Conservation (phyloP, 2,797 vertebrate species). For the Enteromius anoplus region DNA sequence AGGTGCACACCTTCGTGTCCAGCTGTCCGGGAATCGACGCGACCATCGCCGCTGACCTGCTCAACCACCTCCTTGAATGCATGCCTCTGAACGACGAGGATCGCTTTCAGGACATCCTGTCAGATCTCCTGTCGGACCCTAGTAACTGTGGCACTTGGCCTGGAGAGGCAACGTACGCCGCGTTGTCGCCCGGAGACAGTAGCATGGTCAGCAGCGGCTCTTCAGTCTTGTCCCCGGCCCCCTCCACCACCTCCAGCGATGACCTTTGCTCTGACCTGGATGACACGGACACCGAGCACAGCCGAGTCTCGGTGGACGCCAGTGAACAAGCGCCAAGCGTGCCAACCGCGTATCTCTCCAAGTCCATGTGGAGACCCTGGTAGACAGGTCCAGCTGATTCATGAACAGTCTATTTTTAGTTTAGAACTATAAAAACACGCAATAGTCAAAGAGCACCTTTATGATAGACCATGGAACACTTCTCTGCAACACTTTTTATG, state of each 20-base stretch:
- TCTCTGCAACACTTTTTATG: neutral
- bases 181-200: slow-evolving; percentile 59
- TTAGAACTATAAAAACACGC: slow-evolving; percentile 32
- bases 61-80: slow-evolving; percentile 93
- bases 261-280: slow-evolving; percentile 78
- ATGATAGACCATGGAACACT: neutral
- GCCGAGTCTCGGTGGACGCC: slow-evolving; percentile 71
- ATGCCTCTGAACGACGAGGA: slow-evolving; percentile 88
- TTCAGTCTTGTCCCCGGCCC: slow-evolving; percentile 62
- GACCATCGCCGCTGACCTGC: slow-evolving; percentile 84
- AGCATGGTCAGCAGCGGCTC: slow-evolving; percentile 48
- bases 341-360: slow-evolving; percentile 67
- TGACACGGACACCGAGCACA: slow-evolving; percentile 74
- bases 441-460: slow-evolving; percentile 28
- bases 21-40: slow-evolving; percentile 91
- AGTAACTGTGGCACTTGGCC: slow-evolving; percentile 62
- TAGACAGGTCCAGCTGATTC: slow-evolving; percentile 66
- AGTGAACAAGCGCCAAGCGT: slow-evolving; percentile 65
- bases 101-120: slow-evolving; percentile 76
- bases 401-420: slow-evolving; percentile 10
- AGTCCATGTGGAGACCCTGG: slow-evolving; percentile 92
- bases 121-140: slow-evolving; percentile 72
- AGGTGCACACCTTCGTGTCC: slow-evolving; percentile 95
- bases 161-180: slow-evolving; percentile 60
- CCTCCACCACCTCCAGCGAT: slow-evolving; percentile 69